Conservation (phyloP, 2,797 vertebrate species). For the Tolypeutes matacus region DNA sequence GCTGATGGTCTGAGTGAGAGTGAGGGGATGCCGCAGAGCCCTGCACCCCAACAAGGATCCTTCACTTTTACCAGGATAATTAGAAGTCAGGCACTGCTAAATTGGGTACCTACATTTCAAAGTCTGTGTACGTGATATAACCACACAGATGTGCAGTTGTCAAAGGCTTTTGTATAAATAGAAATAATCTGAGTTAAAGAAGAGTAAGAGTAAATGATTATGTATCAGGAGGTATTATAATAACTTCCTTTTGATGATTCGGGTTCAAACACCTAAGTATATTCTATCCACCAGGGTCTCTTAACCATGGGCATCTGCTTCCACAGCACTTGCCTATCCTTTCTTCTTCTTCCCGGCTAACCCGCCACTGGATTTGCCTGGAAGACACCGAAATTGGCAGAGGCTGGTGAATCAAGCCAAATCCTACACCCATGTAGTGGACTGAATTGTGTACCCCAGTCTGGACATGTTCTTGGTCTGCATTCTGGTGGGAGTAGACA, state of each 20-base stretch:
- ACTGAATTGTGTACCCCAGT: too few relatives aligned
- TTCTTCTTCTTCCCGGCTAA: background rate
- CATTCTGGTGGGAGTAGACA: too few relatives aligned
- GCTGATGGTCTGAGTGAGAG: background rate
- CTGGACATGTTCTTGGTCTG: too few relatives aligned
- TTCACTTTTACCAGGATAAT: background rate
- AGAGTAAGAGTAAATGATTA: background rate
- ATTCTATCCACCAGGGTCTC: background rate
- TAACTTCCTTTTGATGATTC: background rate
- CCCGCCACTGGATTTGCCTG: background rate
- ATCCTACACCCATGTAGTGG: background rate
- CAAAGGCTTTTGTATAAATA: background rate
- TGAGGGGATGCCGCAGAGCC: background rate
- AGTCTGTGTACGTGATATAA: background rate
- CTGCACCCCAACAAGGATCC: background rate
- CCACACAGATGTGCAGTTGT: background rate
- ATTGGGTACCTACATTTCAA: background rate
- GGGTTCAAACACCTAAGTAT: background rate
- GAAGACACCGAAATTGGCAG: background rate
- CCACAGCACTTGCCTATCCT: background rate
- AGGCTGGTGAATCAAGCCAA: background rate
- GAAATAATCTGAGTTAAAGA: background rate
- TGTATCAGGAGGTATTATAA: accelerated
- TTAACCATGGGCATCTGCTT: background rate
- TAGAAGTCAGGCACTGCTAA: background rate